A percentile compares a stretch with the other conserved stretches of the same genome.
phyloP scores from a whole-genome alignment of 2,797 vertebrate genomes.

The Rhyacichthys aspro region DNA sequence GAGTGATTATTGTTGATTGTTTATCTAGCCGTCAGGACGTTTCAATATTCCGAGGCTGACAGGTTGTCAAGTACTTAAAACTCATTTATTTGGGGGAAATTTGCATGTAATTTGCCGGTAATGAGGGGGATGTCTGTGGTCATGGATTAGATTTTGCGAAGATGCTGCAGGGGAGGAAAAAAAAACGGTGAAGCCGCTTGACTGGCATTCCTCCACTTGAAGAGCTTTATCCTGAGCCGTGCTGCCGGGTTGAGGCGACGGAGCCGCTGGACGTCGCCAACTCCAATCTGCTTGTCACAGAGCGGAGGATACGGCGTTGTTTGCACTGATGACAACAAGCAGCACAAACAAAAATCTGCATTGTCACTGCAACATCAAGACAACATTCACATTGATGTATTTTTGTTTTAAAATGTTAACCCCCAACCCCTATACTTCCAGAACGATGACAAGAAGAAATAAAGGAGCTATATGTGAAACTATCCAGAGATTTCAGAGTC shows the following conservation, averaged over 20 bases:
- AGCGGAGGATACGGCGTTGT: conserved; percentile 11
- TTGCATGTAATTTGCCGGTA: conserved; percentile 99
- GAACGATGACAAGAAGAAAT: no score
- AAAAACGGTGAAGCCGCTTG: conserved; percentile 64
- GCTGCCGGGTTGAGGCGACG: conserved; percentile 48
- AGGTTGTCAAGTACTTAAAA: conserved; percentile 99
- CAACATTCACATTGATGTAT: no score
- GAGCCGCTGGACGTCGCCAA: conserved; percentile 35
- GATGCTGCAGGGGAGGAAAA: conserved; percentile 66
- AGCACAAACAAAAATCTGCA: background rate
- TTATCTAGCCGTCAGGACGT: conserved; percentile 98
- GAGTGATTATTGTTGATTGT: conserved; percentile 99
- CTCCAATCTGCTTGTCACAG: conserved; percentile 41
- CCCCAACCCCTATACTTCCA: no score
- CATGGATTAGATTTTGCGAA: conserved; percentile 86
- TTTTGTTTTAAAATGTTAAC: no score
- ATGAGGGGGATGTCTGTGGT: conserved; percentile 95
- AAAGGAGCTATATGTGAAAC: no score
- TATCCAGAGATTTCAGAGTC: no score
- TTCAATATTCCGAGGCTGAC: conserved; percentile 96
- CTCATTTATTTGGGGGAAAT: conserved; percentile 99
- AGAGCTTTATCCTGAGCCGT: conserved; percentile 55
- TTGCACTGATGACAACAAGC: conserved; percentile 14
- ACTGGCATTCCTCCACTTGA: conserved; percentile 76
- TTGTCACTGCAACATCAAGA: background rate